phyloP scores from a whole-genome alignment of 2,888 invertebrate species.

The Rhagophthalmus giganteus region DNA sequence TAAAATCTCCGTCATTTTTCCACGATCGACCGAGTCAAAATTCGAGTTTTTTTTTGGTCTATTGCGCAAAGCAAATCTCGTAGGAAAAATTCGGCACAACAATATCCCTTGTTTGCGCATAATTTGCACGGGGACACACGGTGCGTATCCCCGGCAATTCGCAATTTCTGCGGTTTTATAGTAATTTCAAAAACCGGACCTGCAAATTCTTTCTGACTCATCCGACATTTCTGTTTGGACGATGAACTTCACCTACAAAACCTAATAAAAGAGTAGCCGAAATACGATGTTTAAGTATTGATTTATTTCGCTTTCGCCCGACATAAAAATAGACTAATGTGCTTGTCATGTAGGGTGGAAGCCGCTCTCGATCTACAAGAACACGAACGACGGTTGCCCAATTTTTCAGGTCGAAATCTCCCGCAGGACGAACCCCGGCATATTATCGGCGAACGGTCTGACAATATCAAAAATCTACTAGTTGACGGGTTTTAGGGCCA shows the following conservation, averaged over 20 bases:
- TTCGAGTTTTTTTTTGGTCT: no score
- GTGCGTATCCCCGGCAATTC: no score
- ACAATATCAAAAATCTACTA: constrained; percentile 7
- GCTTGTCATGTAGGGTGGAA: constrained; percentile 1
- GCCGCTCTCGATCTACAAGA: neutral
- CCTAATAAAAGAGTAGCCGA: no score
- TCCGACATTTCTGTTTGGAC: constrained; percentile 15
- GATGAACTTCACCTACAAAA: constrained; percentile 11
- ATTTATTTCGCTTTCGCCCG: neutral
- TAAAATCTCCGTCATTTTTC: no score
- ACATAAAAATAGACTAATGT: constrained; percentile 2
- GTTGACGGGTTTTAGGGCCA: constrained; percentile 10
- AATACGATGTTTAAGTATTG: neutral
- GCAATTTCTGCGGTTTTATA: no score
- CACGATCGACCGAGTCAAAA: no score
- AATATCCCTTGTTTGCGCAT: no score
- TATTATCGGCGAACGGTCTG: constrained; percentile 6
- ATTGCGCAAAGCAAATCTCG: no score
- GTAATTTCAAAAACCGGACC: constrained; percentile 21
- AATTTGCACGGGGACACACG: no score
- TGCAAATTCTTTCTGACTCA: constrained; percentile 20
- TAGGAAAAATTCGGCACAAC: no score
- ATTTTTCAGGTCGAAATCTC: constrained; percentile 1
- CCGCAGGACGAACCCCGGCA: constrained; percentile 2
- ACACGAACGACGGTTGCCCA: neutral